Evolutionary conservation across 1,140 invertebrate genomes (phyloP).

Genomic region (Thrips palmi): DNA sequence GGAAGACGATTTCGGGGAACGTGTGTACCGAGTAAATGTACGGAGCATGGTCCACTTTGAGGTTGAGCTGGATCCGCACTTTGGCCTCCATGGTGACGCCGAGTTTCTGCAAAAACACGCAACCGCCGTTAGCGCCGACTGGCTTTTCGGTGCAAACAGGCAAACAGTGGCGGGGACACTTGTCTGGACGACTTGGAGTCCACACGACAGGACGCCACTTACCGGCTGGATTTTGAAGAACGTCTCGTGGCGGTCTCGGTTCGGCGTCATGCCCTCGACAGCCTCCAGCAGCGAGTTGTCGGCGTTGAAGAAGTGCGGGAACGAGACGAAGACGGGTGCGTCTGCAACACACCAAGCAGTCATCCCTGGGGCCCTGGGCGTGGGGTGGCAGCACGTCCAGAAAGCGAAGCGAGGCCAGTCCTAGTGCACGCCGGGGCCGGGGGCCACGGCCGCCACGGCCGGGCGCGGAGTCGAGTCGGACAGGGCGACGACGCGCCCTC

Average conservation of each 20-base stretch:
- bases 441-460: no score
- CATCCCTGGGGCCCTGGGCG: no score
- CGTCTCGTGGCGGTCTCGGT: conserved; percentile 48
- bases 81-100: conserved; percentile 67
- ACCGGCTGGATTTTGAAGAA: conserved; percentile 77
- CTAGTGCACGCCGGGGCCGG: no score
- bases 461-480: no score
- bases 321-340: conserved; percentile 70
- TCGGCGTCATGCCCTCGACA: conserved; percentile 55
- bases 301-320: conserved; percentile 74
- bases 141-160: no score
- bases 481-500: no score
- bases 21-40: conserved; percentile 49
- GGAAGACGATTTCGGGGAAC: conserved; percentile 64
- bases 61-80: conserved; percentile 60
- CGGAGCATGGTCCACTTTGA: conserved; percentile 50
- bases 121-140: no score
- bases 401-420: no score
- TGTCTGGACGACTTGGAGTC: no score
- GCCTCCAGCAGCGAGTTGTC: conserved; percentile 47
- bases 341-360: conserved; percentile 35
- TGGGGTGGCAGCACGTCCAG: no score
- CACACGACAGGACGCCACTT: no score
- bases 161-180: no score
- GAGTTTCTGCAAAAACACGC: conserved; percentile 56